Evolutionary conservation across 1,140 invertebrate species (phyloP), one percentile per base, ranked within the genome.

Genomic region (Drosophila melanogaster): DNA sequence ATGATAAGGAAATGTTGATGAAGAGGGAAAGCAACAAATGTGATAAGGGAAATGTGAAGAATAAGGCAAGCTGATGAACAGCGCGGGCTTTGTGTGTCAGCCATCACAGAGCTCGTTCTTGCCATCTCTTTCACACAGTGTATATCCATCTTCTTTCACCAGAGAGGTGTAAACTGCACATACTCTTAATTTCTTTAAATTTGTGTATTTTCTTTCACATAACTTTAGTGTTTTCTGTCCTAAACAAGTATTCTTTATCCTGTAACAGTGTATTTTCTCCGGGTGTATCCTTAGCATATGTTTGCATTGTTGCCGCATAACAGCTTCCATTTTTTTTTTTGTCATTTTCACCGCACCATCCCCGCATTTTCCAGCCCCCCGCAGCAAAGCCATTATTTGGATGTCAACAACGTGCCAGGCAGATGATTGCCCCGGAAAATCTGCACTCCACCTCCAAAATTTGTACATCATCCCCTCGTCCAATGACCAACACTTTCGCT

Each of bases 331-430:
- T 33, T 50, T 81, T 84, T 41, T 64, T 81, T 84, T 41, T 64
- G 38, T 47, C 79, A 59, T 54, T 59, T 41, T 6, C 57, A 38
- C 67, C 56, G 5, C 51, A 58, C 47, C 47, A 51, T 22, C 10
- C 22, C 24, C 51, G 22, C 11, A 37, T 1, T 58, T n/a, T 4
- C 47, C 47, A 37, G 14, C 15, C n/a, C 33, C 57, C 22, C 60
- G 19, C 33, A 54, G 61, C 26, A 35, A 51, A 75, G 81, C 80
- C 81, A 85, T 85, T 85, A 85, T 85, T 81, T 85, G 85, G 81
- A 86, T 86, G 81, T 86, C 81, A 85, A 85, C 81, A 86, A 85
- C 73, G 81, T 86, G 81, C 81, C 73, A 86, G 44, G 57, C 67
- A 55, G 73, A 81, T 81, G 79, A 81, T 83, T 81, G 79, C 79